Evolutionary conservation across 1,140 invertebrate genomes (phyloP), one percentile per base, ranked within the genome.

Genomic region (Drosophila nikananu): DNA sequence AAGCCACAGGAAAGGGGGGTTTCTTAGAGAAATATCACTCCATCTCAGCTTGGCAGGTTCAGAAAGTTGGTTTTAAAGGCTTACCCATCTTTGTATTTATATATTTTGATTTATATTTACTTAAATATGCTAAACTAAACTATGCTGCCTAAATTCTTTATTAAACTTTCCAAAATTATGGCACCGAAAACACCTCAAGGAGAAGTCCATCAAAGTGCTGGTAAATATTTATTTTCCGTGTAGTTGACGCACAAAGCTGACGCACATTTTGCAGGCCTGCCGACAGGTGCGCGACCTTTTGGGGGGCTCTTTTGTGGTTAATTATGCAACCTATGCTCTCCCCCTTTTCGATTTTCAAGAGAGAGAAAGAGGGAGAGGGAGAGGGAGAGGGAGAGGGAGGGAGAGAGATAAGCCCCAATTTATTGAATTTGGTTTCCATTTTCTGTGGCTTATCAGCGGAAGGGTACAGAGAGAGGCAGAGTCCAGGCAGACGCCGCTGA

Each of bases 261-360:
- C 30, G 12, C 64, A 15, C 35, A 44, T 48, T 52, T 52, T 32
- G 17, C 42, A 30, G 19, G 3, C 12, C 37, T 48, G 30, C 15
- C 62, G 30, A 15, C 66, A 59, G 66, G 66, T 71, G 70, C 35
- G 41, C 44, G 35, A 68, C 62, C 65, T 41, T 15, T 19, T 8
- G 9, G 32, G 25, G 27, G 27, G 27, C 27, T 10, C 17, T 51
- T 51, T 27, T 19, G 32, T 23, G 17, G 19, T 15, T 65, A 30
- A 48, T 52, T 58, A 73, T 74, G 68, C 71, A 74, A 74, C 42
- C 13, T 54, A n/a, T 25, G 21, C 25, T 19, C 25, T n/a, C 42
- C 41, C 32, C 21, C 13, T 49, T 72, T 44, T 41, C 19, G 27
- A 19, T 39, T 44, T 1, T 32, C 8, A 2, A 13, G 17, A 51